Conservation (phyloP, 2,888 invertebrate genomes). For the Lepidonotus clava region DNA sequence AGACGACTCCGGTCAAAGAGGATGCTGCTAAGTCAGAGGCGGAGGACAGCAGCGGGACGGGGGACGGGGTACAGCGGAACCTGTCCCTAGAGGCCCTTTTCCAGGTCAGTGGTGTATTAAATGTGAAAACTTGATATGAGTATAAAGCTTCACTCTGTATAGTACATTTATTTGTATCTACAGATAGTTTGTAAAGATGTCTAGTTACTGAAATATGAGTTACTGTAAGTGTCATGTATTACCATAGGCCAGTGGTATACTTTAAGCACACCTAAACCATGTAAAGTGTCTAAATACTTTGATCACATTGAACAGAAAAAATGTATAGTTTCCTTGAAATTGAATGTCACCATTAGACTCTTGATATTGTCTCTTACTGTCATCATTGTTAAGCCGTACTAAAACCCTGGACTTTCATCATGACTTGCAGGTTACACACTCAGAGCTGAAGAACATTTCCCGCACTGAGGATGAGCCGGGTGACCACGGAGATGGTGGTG, state of each 20-base stretch:
- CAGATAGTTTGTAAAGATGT: too few relatives aligned
- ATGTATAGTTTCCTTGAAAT: neutral
- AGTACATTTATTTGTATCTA: too few relatives aligned
- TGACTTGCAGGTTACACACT: conserved; percentile 73
- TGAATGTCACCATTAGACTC: neutral
- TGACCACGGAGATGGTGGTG: neutral
- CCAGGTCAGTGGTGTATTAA: too few relatives aligned
- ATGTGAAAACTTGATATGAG: too few relatives aligned
- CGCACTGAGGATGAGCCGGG: conserved; percentile 22
- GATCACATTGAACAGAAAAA: neutral
- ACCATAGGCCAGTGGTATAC: too few relatives aligned
- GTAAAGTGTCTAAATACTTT: too few relatives aligned
- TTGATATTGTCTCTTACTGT: neutral
- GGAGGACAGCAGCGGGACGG: neutral
- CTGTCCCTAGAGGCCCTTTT: conserved; percentile 77
- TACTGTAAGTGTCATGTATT: too few relatives aligned
- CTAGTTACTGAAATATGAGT: too few relatives aligned
- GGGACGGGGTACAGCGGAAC: conserved; percentile 63
- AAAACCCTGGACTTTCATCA: too few relatives aligned
- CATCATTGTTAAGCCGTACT: too few relatives aligned
- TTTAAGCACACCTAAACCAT: too few relatives aligned
- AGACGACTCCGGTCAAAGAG: conserved; percentile 6
- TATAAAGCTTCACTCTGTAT: too few relatives aligned
- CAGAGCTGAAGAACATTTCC: conserved; percentile 76
- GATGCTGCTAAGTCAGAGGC: neutral